Conservation (phyloP, 2,888 invertebrate genomes). For the Eristalis tenax region DNA sequence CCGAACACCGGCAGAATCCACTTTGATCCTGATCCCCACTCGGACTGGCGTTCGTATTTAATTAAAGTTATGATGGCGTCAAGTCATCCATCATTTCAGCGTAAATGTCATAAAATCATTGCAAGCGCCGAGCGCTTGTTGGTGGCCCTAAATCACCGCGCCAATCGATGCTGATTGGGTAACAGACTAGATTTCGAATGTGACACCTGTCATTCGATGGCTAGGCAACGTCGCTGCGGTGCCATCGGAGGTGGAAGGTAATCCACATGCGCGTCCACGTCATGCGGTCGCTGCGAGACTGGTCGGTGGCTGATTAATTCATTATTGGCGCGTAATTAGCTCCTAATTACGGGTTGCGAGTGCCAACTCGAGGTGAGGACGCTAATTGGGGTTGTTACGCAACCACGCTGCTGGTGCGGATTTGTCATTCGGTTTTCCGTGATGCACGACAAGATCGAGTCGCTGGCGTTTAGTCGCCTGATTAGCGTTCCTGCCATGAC, state of each 20-base stretch:
- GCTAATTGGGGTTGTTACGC: constrained; percentile 41
- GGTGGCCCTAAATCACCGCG: constrained; percentile 39
- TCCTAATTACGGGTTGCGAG: constrained; percentile 46
- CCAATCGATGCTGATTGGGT: constrained; percentile 15
- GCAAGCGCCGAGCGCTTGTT: background rate
- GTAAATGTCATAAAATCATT: constrained; percentile 62
- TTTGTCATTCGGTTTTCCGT: constrained; percentile 2
- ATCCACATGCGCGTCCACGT: constrained; percentile 11
- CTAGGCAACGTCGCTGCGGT: background rate
- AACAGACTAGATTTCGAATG: background rate
- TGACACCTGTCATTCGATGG: background rate
- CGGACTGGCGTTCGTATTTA: constrained; percentile 15
- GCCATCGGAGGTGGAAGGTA: background rate
- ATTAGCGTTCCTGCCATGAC: background rate
- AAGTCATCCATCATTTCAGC: constrained; percentile 65
- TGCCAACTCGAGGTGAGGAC: constrained; percentile 13
- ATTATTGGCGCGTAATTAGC: constrained; percentile 36
- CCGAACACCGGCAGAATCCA: constrained; percentile 9
- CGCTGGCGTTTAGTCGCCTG: background rate
- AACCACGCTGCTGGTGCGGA: background rate
- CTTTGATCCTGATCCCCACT: constrained; percentile 42
- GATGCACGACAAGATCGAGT: background rate
- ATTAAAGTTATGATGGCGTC: constrained; percentile 65
- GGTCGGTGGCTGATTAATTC: constrained; percentile 21
- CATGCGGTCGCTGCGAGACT: too few species aligned